These are phyloP conservation scores for Zaprionus ornatus DNA, from an alignment of 1,140 invertebrate species.

Conservation along the genomic window DNA sequence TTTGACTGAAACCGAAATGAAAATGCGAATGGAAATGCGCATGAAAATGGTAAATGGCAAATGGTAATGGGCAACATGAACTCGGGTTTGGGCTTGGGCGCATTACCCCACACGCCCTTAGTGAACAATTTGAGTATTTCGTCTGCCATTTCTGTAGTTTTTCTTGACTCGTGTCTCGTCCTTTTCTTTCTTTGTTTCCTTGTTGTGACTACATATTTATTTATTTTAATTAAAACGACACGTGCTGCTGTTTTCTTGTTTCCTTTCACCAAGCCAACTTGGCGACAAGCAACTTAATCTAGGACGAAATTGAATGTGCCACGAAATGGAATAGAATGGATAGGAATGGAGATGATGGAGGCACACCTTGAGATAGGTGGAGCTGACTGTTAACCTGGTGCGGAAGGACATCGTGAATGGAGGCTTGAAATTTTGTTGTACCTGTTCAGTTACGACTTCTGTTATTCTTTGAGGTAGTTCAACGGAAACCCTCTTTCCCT, in stretches of 20 bases:
- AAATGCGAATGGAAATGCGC: conserved; percentile 39
- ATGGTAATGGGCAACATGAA: conserved; percentile 15
- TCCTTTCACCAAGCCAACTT: conserved; percentile 66
- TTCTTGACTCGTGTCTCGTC: conserved; percentile 20
- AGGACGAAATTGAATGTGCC: neutral
- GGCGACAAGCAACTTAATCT: conserved; percentile 19
- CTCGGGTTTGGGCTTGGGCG: conserved; percentile 10
- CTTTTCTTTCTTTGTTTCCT: conserved; percentile 64
- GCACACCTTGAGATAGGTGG: neutral
- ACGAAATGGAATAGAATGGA: neutral
- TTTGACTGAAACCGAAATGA: conserved; percentile 56
- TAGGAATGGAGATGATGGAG: neutral
- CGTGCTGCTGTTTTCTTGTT: conserved; percentile 79
- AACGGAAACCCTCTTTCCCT: neutral
- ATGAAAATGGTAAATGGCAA: conserved; percentile 23
- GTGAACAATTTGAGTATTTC: conserved; percentile 9
- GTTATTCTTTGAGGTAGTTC: neutral
- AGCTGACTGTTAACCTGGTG: neutral
- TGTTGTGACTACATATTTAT: conserved; percentile 58
- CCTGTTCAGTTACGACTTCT: neutral
- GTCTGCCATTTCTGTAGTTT: conserved; percentile 23
- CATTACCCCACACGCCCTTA: conserved; percentile 3
- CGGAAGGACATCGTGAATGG: neutral
- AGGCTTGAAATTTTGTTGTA: neutral
- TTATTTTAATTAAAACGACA: conserved; percentile 82